Evolutionary conservation across 1,140 invertebrate species (phyloP).

Genomic region (Meloidogyne exigua): DNA sequence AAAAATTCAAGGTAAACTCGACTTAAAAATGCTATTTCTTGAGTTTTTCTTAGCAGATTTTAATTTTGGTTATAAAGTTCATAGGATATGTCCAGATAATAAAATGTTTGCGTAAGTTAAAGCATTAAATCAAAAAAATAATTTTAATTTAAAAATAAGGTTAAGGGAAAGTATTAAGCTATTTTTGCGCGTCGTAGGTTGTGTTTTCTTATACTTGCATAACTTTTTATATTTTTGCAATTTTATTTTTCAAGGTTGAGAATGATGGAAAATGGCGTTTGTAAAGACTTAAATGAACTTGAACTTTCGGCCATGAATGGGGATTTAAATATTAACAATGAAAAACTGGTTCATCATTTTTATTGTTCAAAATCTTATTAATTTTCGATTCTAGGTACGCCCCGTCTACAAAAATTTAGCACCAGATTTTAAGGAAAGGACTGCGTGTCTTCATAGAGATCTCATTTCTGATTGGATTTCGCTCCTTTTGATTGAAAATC

Average conservation of each 20-base stretch:
- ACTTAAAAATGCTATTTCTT: too few species aligned
- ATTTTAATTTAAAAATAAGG: too few species aligned
- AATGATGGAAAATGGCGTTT: not conserved
- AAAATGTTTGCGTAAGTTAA: too few species aligned
- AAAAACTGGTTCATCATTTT: not conserved
- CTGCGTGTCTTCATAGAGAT: constrained; percentile 3
- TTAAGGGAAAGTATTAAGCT: too few species aligned
- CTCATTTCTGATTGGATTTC: constrained; percentile 22
- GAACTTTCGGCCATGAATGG: not conserved
- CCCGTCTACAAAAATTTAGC: not conserved
- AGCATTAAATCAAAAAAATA: too few species aligned
- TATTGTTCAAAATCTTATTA: not conserved
- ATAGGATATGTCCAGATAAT: too few species aligned
- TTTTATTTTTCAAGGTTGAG: not conserved
- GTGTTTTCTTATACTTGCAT: too few species aligned
- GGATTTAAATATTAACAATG: not conserved
- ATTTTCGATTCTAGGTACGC: not conserved
- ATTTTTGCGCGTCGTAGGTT: too few species aligned
- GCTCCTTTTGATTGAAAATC: constrained; percentile 28
- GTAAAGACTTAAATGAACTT: not conserved
- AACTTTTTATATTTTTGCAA: too few species aligned
- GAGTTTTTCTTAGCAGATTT: too few species aligned
- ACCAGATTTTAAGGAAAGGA: constrained; percentile 10
- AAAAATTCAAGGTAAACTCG: too few species aligned
- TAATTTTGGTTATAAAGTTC: too few species aligned